Evolutionary conservation across 2,113 vertebrate genomes (phyloP), one percentile per base, ranked within the genome.

Genomic region (Paramisgurnus dabryanus): DNA sequence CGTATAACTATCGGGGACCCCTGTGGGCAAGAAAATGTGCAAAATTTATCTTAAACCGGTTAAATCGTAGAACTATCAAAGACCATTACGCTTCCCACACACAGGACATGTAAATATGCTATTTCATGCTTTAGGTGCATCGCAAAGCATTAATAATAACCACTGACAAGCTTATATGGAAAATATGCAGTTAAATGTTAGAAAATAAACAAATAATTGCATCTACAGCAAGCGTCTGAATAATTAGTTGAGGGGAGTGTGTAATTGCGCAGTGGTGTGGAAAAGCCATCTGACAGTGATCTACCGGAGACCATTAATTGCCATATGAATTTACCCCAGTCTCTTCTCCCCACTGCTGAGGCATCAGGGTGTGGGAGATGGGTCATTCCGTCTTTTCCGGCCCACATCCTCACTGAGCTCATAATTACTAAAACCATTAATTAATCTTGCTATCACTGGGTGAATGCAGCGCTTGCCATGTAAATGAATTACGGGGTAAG

Each of bases 281-380:
- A 88, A 85, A 85, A 80, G 45, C 74, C 80, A 76, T 89, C 87
- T 92, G 91, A 92, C 91, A 92, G 89, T 92, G 91, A 93, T 92
- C 90, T 93, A 92, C 91, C 91, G 91, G 82, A 85, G 86, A 90
- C 90, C 89, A 92, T 92, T 93, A 92, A 93, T 93, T 91, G 90
- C 91, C 91, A 89, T 91, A 93, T 91, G 92, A 91, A 91, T 90
- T 87, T 86, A 88, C 87, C 90, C 86, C 89, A 90, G 84, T 88
- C 87, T 89, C 88, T 88, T 87, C 87, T 89, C 87, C 80, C 75
- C 90, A 84, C 86, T 91, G 88, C 90, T 91, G 89, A 92, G 91
- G 90, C 88, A 87, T 91, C 88, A 87, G 83, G 79, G 85, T 88
- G 85, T 87, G 90, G 86, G 85, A 92, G 90, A 91, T 83, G 88